Conservation (phyloP, 2,888 invertebrate species). For the Drymonia ruficornis region DNA sequence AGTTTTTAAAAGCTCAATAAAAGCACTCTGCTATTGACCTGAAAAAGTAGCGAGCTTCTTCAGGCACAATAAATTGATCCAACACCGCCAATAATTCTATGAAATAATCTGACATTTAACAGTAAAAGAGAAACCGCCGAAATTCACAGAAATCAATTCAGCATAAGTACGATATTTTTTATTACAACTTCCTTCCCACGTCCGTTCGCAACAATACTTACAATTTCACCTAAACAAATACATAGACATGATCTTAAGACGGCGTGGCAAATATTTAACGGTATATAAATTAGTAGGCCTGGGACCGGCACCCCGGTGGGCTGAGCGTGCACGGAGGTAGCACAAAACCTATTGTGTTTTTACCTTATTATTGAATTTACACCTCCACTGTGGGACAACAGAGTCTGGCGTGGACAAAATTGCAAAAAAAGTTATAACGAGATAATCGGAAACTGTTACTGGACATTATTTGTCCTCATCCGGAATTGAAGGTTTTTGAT, state of each 20-base stretch:
- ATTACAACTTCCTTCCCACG: constrained; percentile 65
- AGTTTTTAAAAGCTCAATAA: too few relatives aligned
- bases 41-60: not conserved
- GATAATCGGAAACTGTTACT: constrained; percentile 44
- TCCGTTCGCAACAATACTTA: constrained; percentile 58
- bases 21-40: too few relatives aligned
- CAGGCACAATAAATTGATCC: not conserved
- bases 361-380: constrained; percentile 71
- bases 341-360: constrained; percentile 55
- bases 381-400: constrained; percentile 59
- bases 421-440: constrained; percentile 46
- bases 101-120: constrained; percentile 6
- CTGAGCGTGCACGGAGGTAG: constrained; percentile 30
- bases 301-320: constrained; percentile 53
- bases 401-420: constrained; percentile 36
- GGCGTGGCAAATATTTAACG: constrained; percentile 66
- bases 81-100: constrained; percentile 1
- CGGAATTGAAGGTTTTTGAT: constrained; percentile 20
- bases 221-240: constrained; percentile 74
- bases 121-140: constrained; percentile 63
- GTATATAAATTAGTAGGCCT: constrained; percentile 59
- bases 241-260: constrained; percentile 56
- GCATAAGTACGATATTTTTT: constrained; percentile 41
- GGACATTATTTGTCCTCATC: constrained; percentile 29
- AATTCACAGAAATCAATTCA: constrained; percentile 61